phyloP scores from a whole-genome alignment of 2,888 invertebrate species.

The Ptychoptera albimana region DNA sequence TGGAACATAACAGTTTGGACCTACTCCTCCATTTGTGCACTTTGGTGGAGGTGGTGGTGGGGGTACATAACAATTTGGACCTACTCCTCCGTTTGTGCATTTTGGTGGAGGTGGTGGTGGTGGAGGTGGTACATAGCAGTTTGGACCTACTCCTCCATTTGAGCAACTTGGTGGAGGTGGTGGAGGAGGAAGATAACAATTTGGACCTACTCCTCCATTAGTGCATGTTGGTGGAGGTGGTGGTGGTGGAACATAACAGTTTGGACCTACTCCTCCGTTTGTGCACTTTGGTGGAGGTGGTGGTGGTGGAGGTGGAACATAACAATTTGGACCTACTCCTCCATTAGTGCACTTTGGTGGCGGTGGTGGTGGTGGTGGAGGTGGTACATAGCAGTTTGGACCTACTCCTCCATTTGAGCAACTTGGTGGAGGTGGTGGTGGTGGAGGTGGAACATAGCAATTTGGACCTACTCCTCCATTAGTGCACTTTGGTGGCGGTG shows the following conservation, averaged over 20 bases:
- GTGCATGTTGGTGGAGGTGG: no score
- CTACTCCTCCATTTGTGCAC: no score
- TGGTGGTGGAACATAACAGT: neutral
- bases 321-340: neutral
- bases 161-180: neutral
- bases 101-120: neutral
- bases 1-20: no score
- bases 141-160: neutral
- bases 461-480: neutral
- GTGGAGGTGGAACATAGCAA: neutral
- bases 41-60: no score
- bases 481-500: neutral
- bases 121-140: neutral
- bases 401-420: neutral
- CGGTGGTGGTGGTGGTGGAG: neutral
- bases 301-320: neutral
- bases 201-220: no score
- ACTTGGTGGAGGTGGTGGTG: neutral
- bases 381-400: neutral
- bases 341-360: neutral
- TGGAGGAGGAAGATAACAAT: neutral
- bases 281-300: neutral
- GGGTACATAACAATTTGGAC: neutral
- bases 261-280: neutral
- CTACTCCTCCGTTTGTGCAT: conserved; percentile 1